Base-by-base conservation (phyloP, 2,113 vertebrate genomes). In the Epinephelus cyanopodus region DNA sequence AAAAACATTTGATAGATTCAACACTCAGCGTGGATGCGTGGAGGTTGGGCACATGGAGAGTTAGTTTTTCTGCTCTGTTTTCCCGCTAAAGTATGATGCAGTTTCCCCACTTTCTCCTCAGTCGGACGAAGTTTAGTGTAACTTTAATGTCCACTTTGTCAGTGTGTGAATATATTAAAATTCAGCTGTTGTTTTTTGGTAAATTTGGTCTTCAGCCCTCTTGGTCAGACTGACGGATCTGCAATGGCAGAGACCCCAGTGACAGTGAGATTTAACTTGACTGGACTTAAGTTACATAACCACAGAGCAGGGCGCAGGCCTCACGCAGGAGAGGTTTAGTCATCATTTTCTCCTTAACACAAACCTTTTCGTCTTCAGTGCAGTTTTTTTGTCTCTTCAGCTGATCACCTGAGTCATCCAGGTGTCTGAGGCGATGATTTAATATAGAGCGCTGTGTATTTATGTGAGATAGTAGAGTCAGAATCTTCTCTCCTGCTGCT, bases 241-340 rank as follows among this genome's bases (percentile, higher is more conserved):
- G 85, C 60, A 58, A 56, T 54, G 77, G 79, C 81, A 79, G 53
- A 85, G 67, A 66, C 69, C 74, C 86, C 60, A 45, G 42, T 45
- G 21, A 70, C 72, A 75, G 77, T 69, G 86, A 87, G 84, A 90
- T 87, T 86, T 88, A 88, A 89, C 79, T 85, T 48, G 85, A 77
- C 86, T 80, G 89, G 89, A 85, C 90, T 91, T 73, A 3, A 64
- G 78, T 93, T 91, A 90, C 54, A 12, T 90, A 93, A 92, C 64
- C 45, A n/a, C 45, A 64, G 77, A 81, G 52, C 72, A 33, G 54
- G 66, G 65, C 47, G 62, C 61, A 78, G 66, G 73, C 77, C 79
- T 57, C 50, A 23, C 56, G 56, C 66, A 77, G 82, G 74, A 85
- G 69, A 84, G 68, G 18, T 66, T 84, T 77, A 33, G 56, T 62